A percentile compares a stretch with the other conserved stretches of the same genome.
These are phyloP conservation scores for Lichenostomus cassidix DNA, from an alignment of 2,113 vertebrate genomes.

Conservation along the genomic window DNA sequence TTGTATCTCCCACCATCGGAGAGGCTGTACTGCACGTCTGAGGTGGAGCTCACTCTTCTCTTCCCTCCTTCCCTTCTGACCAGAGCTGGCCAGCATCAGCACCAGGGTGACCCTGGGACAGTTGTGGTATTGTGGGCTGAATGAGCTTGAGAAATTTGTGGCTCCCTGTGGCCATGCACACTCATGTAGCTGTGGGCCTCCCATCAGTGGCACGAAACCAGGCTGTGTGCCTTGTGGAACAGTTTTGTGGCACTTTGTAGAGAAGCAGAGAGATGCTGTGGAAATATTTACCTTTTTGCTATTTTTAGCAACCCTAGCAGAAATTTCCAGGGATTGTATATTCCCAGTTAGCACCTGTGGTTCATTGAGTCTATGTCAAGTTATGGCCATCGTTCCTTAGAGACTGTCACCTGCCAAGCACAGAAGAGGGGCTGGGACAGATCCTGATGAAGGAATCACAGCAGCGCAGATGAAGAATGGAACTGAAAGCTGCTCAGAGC, in stretches of 20 bases:
- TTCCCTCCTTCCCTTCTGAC: accelerated
- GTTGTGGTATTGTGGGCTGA: accelerated
- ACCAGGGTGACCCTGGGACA: neutral
- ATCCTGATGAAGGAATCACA: neutral
- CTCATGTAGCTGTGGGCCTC: neutral
- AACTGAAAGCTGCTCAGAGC: neutral
- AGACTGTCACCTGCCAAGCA: neutral
- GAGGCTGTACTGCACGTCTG: neutral
- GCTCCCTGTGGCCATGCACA: neutral
- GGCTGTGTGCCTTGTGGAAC: accelerated
- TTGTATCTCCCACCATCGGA: neutral
- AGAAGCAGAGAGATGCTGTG: neutral
- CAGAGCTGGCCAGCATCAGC: neutral
- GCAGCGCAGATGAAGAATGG: neutral
- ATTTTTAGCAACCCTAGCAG: neutral
- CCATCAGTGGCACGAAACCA: neutral
- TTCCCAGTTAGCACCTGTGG: neutral
- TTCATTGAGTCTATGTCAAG: accelerated
- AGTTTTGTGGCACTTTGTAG: neutral
- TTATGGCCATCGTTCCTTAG: neutral
- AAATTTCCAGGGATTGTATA: neutral
- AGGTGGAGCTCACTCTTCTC: neutral
- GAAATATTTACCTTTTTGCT: neutral
- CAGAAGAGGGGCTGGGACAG: neutral
- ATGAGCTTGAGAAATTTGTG: neutral